Conservation (phyloP, 2,797 vertebrate species). For the Austrolebias charrua region DNA sequence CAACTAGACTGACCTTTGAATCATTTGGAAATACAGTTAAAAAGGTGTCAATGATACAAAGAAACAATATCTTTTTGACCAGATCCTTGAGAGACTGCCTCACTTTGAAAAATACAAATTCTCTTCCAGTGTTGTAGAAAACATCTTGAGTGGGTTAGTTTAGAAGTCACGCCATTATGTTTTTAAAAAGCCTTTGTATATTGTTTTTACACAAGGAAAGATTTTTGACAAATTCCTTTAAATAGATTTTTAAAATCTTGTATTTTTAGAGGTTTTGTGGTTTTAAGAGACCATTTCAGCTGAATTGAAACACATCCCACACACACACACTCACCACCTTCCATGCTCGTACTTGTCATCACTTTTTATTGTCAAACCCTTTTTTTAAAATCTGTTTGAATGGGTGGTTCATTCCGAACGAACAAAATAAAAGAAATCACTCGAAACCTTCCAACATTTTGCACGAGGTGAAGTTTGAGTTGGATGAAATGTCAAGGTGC, state of each 20-base stretch:
- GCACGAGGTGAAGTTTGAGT: background rate
- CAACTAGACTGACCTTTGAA: constrained; percentile 6
- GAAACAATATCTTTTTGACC: too few species aligned
- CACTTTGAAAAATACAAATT: too few species aligned
- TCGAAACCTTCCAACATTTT: background rate
- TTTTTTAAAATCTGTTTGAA: constrained; percentile 3
- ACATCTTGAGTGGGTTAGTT: background rate
- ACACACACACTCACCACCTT: background rate
- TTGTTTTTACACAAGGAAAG: background rate
- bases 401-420: background rate
- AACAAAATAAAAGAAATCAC: background rate
- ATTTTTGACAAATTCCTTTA: background rate
- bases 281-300: constrained; percentile 6
- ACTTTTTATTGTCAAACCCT: background rate
- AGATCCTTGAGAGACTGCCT: too few species aligned
- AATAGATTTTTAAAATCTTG: too few species aligned
- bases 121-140: background rate
- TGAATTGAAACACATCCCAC: background rate
- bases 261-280: background rate
- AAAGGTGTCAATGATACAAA: too few species aligned
- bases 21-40: too few species aligned
- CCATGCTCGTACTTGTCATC: constrained; percentile 10
- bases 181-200: too few species aligned
- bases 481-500: constrained; percentile 8
- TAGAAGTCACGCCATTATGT: background rate